These are phyloP conservation scores for Metopia argyrocephala DNA, from an alignment of 2,888 invertebrate genomes.

Conservation along the genomic window DNA sequence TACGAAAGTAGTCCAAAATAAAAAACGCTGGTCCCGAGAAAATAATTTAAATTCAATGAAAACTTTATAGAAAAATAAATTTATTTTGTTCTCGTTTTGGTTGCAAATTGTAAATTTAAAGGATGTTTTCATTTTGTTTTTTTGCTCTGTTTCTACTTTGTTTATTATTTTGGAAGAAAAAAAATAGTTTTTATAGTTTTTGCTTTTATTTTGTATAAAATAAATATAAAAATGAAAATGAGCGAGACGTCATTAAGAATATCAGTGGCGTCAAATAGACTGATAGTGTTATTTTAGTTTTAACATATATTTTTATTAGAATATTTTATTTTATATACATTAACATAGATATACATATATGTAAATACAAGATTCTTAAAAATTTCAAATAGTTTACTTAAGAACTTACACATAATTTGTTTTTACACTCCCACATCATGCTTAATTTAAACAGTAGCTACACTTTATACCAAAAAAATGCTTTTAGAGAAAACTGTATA, in stretches of 20 bases:
- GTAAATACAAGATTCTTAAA: not conserved
- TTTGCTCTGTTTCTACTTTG: not conserved
- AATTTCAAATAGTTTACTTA: slow-evolving; percentile 37
- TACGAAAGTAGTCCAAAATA: not conserved
- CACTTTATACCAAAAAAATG: too few species aligned
- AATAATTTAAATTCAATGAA: too few species aligned
- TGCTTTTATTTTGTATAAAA: slow-evolving; percentile 1
- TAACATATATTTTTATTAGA: not conserved
- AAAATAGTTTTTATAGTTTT: not conserved
- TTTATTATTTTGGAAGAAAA: not conserved
- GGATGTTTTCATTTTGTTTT: not conserved
- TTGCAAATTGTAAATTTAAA: not conserved
- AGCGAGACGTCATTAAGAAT: slow-evolving; percentile 44
- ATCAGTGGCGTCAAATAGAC: slow-evolving; percentile 60
- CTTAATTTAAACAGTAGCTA: too few species aligned
- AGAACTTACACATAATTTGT: too few species aligned
- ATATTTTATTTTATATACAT: not conserved
- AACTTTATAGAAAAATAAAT: too few species aligned
- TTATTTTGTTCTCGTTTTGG: not conserved
- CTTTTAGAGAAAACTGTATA: too few species aligned
- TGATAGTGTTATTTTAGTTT: slow-evolving; percentile 45
- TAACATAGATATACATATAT: not conserved
- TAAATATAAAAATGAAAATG: not conserved
- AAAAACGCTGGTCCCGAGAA: too few species aligned
- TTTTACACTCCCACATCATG: too few species aligned